Evolutionary conservation across 2,888 invertebrate species (phyloP), one percentile per base, ranked within the genome.

Genomic region (Lepidochitona cinerea): DNA sequence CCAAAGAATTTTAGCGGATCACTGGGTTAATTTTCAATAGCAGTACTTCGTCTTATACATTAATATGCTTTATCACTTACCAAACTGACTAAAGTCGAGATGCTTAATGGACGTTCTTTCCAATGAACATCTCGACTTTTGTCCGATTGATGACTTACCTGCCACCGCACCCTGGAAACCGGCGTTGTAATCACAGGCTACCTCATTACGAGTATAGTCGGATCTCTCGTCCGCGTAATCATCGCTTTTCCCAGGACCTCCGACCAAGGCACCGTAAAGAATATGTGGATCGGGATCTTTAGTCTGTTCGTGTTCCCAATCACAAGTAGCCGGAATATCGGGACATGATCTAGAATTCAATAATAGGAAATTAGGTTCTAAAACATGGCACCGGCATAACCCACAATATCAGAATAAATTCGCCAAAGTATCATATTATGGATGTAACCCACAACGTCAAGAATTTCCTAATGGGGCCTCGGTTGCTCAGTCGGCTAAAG

Each of bases 101-200:
- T n/a, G n/a, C n/a, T n/a, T n/a, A n/a, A n/a, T n/a, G n/a, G n/a
- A n/a, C n/a, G n/a, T n/a, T n/a, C n/a, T n/a, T n/a, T n/a, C n/a
- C n/a, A n/a, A n/a, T n/a, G n/a, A n/a, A n/a, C n/a, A n/a, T n/a
- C n/a, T n/a, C n/a, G n/a, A n/a, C n/a, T n/a, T n/a, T n/a, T n/a
- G n/a, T n/a, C n/a, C n/a, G 2, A 23, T 49, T 9, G 18, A 49
- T 2, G 23, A 66, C 74, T 53, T 71, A 84, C 87, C 87, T 36
- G 86, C 87, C 6, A 86, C 72, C 37, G 86, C 85, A 0, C 77
- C 73, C 71, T 85, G 85, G 82, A 85, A 87, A 7, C 84, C 87
- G 32, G 85, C 81, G 70, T 87, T 87, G 75, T 85, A 87, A 71
- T 85, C 84, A 35, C 76, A 75, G 7, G 86, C 83, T 12, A 85